Evolutionary conservation across 2,797 vertebrate species (phyloP).

Genomic region (Pangasius macronema): DNA sequence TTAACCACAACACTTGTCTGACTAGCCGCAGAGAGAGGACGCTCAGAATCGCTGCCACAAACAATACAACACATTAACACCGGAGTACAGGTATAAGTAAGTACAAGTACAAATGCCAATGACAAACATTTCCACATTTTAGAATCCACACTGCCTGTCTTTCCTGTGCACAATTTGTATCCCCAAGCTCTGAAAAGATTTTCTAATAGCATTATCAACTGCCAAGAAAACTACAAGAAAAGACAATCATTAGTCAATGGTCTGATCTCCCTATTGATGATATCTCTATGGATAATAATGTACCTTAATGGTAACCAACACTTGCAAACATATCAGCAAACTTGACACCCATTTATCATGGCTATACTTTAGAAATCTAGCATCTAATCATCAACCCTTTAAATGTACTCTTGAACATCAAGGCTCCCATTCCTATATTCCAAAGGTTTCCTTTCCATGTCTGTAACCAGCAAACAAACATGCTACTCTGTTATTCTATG

Average conservation of each 20-base stretch:
- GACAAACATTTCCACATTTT: not conserved
- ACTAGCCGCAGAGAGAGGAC: conserved; percentile 75
- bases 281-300: not conserved
- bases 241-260: no score
- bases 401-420: not conserved
- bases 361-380: not conserved
- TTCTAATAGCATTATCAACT: not conserved
- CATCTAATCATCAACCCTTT: not conserved
- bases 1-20: conserved; percentile 75
- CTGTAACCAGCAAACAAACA: not conserved
- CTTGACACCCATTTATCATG: not conserved
- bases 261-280: not conserved
- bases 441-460: not conserved
- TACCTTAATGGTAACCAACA: not conserved
- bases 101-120: not conserved
- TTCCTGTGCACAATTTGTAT: no score
- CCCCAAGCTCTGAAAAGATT: not conserved
- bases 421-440: not conserved
- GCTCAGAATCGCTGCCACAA: conserved; percentile 64
- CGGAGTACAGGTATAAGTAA: not conserved
- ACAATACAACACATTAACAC: not conserved
- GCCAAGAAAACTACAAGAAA: not conserved
- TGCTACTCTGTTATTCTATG: no score
- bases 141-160: not conserved
- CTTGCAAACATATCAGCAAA: not conserved